Evolutionary conservation across 2,797 vertebrate species (phyloP).

Genomic region (Sciurus vulgaris): DNA sequence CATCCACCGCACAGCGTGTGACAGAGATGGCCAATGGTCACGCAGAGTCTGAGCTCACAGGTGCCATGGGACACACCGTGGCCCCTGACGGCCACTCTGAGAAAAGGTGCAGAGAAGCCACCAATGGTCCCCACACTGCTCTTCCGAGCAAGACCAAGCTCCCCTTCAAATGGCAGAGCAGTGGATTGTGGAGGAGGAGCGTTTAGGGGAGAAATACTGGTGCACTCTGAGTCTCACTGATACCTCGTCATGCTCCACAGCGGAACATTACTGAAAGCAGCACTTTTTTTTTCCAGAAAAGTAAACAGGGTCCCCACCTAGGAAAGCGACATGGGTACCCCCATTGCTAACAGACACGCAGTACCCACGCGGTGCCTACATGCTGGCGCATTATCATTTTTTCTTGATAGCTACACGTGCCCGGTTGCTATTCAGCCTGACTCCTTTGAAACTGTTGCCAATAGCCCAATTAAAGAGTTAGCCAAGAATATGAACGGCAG

Average conservation of each 20-base stretch:
- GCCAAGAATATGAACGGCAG: slow-evolving; percentile 62
- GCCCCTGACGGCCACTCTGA: background rate
- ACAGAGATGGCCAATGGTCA: background rate
- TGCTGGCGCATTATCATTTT: slow-evolving; percentile 10
- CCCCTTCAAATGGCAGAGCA: background rate
- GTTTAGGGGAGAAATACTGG: slow-evolving; percentile 47
- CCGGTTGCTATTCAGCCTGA: slow-evolving; percentile 65
- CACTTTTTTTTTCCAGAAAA: slow-evolving; percentile 70
- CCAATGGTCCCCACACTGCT: background rate
- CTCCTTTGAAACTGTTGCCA: slow-evolving; percentile 73
- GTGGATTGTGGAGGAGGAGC: background rate
- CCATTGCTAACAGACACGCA: slow-evolving; percentile 34
- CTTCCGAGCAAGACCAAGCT: background rate
- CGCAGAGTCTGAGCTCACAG: background rate
- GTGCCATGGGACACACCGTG: fast-evolving
- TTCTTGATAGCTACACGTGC: slow-evolving; percentile 53
- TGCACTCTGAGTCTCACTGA: slow-evolving; percentile 10
- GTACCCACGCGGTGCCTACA: background rate
- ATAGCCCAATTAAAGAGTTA: slow-evolving; percentile 73
- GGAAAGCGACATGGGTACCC: background rate
- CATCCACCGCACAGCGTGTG: background rate
- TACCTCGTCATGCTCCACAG: slow-evolving; percentile 56
- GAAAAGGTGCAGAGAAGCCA: background rate
- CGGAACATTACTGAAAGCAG: slow-evolving; percentile 70
- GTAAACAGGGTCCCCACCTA: slow-evolving; percentile 42